Evolutionary conservation across 2,888 invertebrate genomes (phyloP).

Genomic region (Cacoxenus indagator): DNA sequence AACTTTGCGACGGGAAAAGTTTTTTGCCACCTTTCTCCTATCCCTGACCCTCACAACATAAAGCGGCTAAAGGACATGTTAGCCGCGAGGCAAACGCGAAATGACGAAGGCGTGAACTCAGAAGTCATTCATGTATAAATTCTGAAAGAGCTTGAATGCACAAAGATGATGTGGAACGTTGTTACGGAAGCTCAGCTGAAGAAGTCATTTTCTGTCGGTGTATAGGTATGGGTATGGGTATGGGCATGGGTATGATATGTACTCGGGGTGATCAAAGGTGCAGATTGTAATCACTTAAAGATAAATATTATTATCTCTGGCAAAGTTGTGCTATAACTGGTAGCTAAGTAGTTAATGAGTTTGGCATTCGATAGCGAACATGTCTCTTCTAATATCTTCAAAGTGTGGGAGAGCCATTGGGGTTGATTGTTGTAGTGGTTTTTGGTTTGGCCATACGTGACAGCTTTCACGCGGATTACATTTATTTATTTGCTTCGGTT

Average conservation of each 20-base stretch:
- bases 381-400: too few species aligned
- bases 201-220: too few species aligned
- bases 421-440: too few species aligned
- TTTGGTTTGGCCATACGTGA: too few species aligned
- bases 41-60: not conserved
- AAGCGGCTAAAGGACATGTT: slow-evolving; percentile 40
- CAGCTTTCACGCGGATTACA: too few species aligned
- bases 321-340: not conserved
- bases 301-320: not conserved
- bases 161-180: not conserved
- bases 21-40: slow-evolving; percentile 33
- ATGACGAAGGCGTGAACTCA: slow-evolving; percentile 48
- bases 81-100: slow-evolving; percentile 38
- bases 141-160: slow-evolving; percentile 17
- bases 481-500: too few species aligned
- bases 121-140: slow-evolving; percentile 48
- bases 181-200: too few species aligned
- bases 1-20: slow-evolving; percentile 46
- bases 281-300: not conserved
- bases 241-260: not conserved
- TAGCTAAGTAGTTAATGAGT: not conserved
- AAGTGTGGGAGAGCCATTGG: too few species aligned
- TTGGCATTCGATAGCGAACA: too few species aligned
- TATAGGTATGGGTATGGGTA: not conserved
- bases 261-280: not conserved